Evolutionary conservation across 2,797 vertebrate species (phyloP).

Genomic region (Urophycis tenuis): DNA sequence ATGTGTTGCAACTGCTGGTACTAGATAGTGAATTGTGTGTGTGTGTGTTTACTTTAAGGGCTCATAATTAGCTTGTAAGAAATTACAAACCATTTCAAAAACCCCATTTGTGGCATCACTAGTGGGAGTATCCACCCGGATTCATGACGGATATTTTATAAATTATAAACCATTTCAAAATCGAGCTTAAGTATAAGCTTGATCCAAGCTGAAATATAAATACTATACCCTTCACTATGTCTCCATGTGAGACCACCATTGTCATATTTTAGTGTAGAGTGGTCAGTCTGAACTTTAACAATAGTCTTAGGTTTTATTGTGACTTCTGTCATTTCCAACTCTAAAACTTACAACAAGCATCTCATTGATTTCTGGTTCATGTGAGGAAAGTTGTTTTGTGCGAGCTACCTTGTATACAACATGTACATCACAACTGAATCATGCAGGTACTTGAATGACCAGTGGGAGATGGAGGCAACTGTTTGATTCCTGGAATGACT

Average conservation of each 20-base stretch:
- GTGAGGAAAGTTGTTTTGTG: background rate
- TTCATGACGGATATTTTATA: too few relatives aligned
- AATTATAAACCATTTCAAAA: too few relatives aligned
- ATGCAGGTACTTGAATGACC: too few relatives aligned
- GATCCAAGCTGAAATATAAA: too few relatives aligned
- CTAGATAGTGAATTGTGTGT: too few relatives aligned
- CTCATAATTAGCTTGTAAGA: too few relatives aligned
- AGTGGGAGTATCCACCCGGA: background rate
- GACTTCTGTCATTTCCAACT: background rate
- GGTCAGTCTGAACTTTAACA: background rate
- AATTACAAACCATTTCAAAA: background rate
- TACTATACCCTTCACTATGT: too few relatives aligned
- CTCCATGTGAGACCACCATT: too few relatives aligned
- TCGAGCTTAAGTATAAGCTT: too few relatives aligned
- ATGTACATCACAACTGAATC: background rate
- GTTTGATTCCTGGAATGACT: background rate
- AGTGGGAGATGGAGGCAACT: too few relatives aligned
- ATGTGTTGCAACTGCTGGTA: background rate
- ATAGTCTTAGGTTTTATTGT: background rate
- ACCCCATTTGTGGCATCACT: background rate
- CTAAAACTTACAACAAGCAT: background rate
- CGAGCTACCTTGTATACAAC: background rate
- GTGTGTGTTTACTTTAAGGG: background rate
- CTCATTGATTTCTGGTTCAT: background rate
- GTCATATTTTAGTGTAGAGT: background rate